Conservation (phyloP, 1,140 invertebrate genomes). For the Papilio aristodemus region DNA sequence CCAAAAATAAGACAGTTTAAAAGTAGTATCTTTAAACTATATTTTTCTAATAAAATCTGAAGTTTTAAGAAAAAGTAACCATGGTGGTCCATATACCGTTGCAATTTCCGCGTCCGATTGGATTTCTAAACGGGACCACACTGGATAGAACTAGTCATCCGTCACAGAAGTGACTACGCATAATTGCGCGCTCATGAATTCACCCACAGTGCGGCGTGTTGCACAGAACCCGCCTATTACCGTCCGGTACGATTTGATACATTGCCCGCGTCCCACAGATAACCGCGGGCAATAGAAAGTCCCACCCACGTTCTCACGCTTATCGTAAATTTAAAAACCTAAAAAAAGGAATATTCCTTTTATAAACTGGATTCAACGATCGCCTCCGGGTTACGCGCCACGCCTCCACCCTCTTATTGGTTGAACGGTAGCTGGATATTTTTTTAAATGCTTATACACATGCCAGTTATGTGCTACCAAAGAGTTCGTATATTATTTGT, state of each 20-base stretch:
- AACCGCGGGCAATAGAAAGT: constrained; percentile 71
- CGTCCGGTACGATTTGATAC: constrained; percentile 17
- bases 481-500: neutral
- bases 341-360: constrained; percentile 62
- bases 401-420: constrained; percentile 63
- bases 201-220: constrained; percentile 6
- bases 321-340: constrained; percentile 58
- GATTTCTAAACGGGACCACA: constrained; percentile 17
- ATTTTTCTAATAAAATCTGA: no score
- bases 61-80: no score
- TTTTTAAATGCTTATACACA: constrained; percentile 45
- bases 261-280: constrained; percentile 53
- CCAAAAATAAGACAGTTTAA: no score
- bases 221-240: constrained; percentile 25
- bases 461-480: neutral
- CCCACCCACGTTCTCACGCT: constrained; percentile 63
- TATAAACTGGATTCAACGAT: constrained; percentile 59
- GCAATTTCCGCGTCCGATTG: neutral
- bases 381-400: constrained; percentile 70
- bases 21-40: no score
- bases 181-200: constrained; percentile 32
- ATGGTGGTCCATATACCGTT: no score
- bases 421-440: constrained; percentile 64
- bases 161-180: constrained; percentile 31
- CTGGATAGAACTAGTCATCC: constrained; percentile 20